A percentile compares a stretch with the other conserved stretches of the same genome.
Conservation (phyloP, 2,797 vertebrate species). For the Siniperca scherzeri region DNA sequence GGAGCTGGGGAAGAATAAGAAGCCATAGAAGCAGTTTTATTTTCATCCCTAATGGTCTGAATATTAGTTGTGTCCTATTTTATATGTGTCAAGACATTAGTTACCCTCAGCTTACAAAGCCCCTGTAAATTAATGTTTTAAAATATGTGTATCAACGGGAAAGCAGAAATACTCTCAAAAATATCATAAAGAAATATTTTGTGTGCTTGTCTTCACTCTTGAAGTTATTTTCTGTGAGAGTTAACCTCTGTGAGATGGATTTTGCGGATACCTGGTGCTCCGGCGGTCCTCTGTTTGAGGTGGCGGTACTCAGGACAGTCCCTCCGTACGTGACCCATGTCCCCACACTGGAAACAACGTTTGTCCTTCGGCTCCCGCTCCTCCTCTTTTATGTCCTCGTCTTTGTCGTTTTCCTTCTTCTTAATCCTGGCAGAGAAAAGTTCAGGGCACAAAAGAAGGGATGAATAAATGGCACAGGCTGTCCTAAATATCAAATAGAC, state of each 20-base stretch:
- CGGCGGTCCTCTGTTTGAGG: conserved; percentile 90
- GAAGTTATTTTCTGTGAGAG: not conserved
- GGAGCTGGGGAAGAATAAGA: conserved; percentile 80
- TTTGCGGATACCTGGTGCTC: conserved; percentile 69
- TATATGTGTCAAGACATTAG: not conserved
- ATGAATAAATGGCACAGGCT: not conserved
- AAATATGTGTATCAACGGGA: not conserved
- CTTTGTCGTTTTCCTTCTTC: conserved; percentile 97
- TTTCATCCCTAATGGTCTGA: not conserved
- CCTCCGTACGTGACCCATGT: conserved; percentile 94
- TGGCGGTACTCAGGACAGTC: conserved; percentile 97
- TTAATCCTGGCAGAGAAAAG: conserved; percentile 87
- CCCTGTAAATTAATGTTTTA: not conserved
- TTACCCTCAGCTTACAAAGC: not conserved
- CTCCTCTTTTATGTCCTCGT: conserved; percentile 93
- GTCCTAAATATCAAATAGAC: not conserved
- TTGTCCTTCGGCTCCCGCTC: conserved; percentile 94
- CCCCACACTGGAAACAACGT: conserved; percentile 97
- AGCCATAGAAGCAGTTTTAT: not conserved
- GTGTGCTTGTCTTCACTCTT: not conserved
- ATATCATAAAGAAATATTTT: not conserved
- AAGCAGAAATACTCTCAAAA: not conserved
- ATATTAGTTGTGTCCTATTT: not conserved
- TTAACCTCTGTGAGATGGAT: not conserved
- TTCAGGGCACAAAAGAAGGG: not conserved